Conservation (phyloP, 2,113 vertebrate species). For the Podarcis muralis region DNA sequence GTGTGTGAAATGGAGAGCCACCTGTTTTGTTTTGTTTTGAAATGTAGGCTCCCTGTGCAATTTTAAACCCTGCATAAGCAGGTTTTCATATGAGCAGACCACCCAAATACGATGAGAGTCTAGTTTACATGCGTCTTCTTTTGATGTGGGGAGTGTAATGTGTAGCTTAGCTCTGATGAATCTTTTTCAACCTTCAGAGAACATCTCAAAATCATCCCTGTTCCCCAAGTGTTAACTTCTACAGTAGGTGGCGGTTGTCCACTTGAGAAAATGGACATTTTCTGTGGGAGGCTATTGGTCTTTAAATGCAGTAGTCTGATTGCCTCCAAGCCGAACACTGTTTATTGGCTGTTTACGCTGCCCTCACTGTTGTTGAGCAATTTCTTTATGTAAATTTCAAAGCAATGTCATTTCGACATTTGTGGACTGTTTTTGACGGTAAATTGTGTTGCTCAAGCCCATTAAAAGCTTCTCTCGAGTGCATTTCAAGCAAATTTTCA, state of each 20-base stretch:
- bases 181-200: not conserved
- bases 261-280: not conserved
- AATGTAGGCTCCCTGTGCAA: no score
- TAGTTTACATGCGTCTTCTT: no score
- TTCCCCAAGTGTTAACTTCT: not conserved
- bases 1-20: no score
- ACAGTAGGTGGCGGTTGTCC: not conserved
- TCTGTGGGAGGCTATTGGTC: not conserved
- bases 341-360: not conserved
- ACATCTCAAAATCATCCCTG: not conserved
- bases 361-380: not conserved
- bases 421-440: not conserved
- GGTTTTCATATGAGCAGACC: not conserved
- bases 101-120: no score
- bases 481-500: conserved; percentile 7
- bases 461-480: not conserved
- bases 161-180: not conserved
- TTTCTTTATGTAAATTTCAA: not conserved
- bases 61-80: no score
- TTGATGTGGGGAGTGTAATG: no score
- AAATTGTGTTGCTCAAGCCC: not conserved
- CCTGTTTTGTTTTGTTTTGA: no score
- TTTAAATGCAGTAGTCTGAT: not conserved
- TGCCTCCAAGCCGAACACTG: not conserved
- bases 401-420: not conserved